Evolutionary conservation across 2,113 vertebrate genomes (phyloP).

Genomic region (Tautogolabrus adspersus): DNA sequence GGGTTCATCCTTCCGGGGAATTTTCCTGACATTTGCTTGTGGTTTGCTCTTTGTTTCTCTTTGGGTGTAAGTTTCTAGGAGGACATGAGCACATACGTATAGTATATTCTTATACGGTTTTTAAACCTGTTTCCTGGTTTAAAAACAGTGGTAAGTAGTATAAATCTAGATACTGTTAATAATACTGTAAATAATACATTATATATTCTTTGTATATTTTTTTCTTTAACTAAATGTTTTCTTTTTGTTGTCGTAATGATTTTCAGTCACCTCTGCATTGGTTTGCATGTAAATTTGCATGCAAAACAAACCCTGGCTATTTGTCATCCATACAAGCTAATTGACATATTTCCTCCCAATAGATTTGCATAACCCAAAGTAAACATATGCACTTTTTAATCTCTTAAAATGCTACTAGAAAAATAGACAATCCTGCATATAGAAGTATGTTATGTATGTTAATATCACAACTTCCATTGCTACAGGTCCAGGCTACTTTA

Average conservation of each 20-base stretch:
- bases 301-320: constrained; percentile 27
- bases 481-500: not conserved
- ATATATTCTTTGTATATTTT: not conserved
- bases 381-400: not conserved
- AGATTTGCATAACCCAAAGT: constrained; percentile 59
- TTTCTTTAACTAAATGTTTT: constrained; percentile 8
- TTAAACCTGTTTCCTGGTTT: not conserved
- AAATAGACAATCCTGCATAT: not conserved
- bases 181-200: not conserved
- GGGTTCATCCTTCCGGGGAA: constrained; percentile 46
- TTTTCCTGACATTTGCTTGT: constrained; percentile 78
- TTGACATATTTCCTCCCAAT: constrained; percentile 57
- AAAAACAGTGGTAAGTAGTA: not conserved
- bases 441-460: not conserved
- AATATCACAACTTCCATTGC: not conserved
- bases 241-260: not conserved
- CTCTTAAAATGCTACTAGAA: not conserved
- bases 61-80: constrained; percentile 13
- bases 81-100: constrained; percentile 12
- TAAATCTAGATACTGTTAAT: not conserved
- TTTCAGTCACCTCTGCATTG: constrained; percentile 39
- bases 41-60: constrained; percentile 49
- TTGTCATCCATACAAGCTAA: constrained; percentile 39
- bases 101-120: not conserved
- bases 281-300: constrained; percentile 76